phyloP scores from a whole-genome alignment of 2,888 invertebrate genomes.

The Erynnis tages region DNA sequence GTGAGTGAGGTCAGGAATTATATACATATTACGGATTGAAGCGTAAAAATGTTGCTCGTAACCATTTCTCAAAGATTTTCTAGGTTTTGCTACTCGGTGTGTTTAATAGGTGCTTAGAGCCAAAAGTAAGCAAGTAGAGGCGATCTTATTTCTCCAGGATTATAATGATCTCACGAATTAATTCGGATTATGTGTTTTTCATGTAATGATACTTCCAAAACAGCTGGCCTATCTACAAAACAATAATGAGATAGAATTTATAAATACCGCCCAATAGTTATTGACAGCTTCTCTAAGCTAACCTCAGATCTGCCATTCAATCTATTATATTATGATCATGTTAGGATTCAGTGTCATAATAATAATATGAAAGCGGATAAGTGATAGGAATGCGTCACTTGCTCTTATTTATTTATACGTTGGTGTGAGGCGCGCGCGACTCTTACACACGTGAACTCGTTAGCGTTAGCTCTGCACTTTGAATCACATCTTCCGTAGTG shows the following conservation, averaged over 20 bases:
- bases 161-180: too few species aligned
- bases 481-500: background rate
- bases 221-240: too few species aligned
- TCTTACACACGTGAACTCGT: conserved; percentile 17
- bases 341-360: background rate
- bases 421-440: background rate
- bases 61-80: too few species aligned
- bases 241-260: too few species aligned
- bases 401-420: conserved; percentile 1
- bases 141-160: too few species aligned
- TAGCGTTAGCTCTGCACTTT: too few species aligned
- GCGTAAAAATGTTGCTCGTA: background rate
- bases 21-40: background rate
- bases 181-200: too few species aligned
- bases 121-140: too few species aligned
- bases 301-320: background rate
- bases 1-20: conserved; percentile 3
- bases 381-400: conserved; percentile 1
- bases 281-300: background rate
- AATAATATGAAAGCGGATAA: background rate
- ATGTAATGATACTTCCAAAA: too few species aligned
- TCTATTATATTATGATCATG: background rate
- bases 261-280: too few species aligned
- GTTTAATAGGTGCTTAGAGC: too few species aligned
- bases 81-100: too few species aligned